phyloP scores from a whole-genome alignment of 2,888 invertebrate genomes.

The Resseliella maxima region DNA sequence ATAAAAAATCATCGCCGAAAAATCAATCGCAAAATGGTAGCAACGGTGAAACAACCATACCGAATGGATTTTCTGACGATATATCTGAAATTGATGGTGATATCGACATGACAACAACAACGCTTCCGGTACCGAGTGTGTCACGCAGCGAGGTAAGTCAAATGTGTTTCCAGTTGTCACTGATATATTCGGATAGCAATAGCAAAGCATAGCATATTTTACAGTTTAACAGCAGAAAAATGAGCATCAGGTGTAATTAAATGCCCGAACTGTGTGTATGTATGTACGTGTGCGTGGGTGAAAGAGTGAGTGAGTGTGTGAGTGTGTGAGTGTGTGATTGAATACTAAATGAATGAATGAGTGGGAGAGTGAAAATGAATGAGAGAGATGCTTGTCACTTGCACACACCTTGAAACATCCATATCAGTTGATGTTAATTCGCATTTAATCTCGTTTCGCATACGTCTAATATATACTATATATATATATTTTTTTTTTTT shows the following conservation, averaged over 20 bases:
- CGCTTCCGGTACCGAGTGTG: conserved; percentile 70
- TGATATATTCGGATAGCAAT: neutral
- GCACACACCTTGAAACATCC: neutral
- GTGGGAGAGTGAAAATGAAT: no score
- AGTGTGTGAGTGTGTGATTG: no score
- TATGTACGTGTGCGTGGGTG: no score
- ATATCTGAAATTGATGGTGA: conserved; percentile 85
- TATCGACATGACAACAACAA: conserved; percentile 75
- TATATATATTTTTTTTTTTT: neutral
- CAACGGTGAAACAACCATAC: conserved; percentile 79
- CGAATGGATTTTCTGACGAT: conserved; percentile 84
- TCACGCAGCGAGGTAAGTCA: conserved; percentile 65
- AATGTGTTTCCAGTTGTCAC: neutral
- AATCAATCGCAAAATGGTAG: conserved; percentile 73
- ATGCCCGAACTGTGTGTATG: neutral
- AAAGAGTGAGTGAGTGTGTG: no score
- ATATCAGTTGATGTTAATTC: conserved; percentile 16
- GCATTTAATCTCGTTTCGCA: conserved; percentile 8
- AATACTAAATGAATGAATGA: no score
- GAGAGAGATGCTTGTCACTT: neutral
- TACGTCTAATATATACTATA: neutral
- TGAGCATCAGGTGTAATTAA: conserved; percentile 21
- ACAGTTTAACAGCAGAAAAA: neutral
- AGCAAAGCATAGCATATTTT: no score
- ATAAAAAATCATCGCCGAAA: conserved; percentile 72